Base-by-base conservation (phyloP, 2,113 vertebrate genomes). In the Ammodytes marinus region DNA sequence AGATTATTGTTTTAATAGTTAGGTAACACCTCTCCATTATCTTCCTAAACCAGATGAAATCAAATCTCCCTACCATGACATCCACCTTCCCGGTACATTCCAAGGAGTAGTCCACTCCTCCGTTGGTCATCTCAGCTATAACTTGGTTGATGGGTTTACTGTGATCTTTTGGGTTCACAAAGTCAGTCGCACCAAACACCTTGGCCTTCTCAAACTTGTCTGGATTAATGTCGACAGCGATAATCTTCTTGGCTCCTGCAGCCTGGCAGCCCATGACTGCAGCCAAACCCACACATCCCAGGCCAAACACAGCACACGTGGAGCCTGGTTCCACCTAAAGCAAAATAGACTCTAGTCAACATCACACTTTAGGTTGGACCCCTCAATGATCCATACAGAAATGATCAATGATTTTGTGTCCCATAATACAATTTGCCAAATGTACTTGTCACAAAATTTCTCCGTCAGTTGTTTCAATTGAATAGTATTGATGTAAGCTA, bases 241-340 rank as follows among this genome's bases (percentile, higher is more conserved):
- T 95, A 73, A 97, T 97, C 54, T 88, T 93, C 35, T 94, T 91
- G 43, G 97, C 96, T 35, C 96, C 96, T 3, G 96, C 95, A 1
- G 71, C 72, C 69, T 95, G 95, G 86, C 95, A 97, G 35, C 95
- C 97, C 94, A 96, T 96, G 76, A 97, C 91, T 27, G 95, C 95
- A 1, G 95, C 96, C 50, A 97, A 87, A 1, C 96, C 96, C 27
- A 97, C 95, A n/a, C 94, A 95, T 79, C 96, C 96, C 17, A 97
- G 47, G 2, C 96, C 97, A 4, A 97, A 98, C 49, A 96, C 70
- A 0, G 92, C 95, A 8, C 96, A 97, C 1, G 94, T 95, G 9
- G 96, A 97, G 27, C 95, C 95, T 0, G 95, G 91, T 27, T 93
- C 93, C 10, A 97, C 96, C 96, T 97, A 63, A 6, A 59, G 4